phyloP scores from a whole-genome alignment of 2,797 vertebrate genomes.

The Anguilla megastoma region DNA sequence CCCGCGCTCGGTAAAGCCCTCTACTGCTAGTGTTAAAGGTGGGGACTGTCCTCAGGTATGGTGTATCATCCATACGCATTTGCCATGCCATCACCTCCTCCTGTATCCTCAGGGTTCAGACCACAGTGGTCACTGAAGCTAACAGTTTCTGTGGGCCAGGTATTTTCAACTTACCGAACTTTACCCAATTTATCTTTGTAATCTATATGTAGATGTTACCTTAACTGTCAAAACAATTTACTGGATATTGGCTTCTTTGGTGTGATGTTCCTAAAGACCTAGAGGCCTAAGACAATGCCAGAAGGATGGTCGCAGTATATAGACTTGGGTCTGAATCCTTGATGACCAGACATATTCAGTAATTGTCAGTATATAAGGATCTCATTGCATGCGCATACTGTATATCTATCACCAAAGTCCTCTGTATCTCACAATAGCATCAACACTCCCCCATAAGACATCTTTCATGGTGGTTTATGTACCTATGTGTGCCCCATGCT shows the following conservation, averaged over 20 bases:
- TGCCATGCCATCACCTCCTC: conserved; percentile 24
- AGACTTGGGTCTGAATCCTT: conserved; percentile 9
- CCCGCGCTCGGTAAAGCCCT: conserved; percentile 71
- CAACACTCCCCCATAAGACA: conserved; percentile 6
- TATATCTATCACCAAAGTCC: conserved; percentile 16
- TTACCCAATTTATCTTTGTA: not conserved
- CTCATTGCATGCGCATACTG: conserved; percentile 29
- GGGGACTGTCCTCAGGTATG: conserved; percentile 78
- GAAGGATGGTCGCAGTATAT: not conserved
- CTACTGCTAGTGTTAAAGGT: conserved; percentile 74
- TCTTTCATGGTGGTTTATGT: conserved; percentile 19
- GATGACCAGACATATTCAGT: conserved; percentile 6
- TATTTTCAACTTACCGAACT: conserved; percentile 3
- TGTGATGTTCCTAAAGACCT: not conserved
- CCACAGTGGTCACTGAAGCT: not conserved
- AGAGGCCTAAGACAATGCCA: not conserved
- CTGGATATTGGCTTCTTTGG: conserved; percentile 6
- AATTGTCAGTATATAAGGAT: not conserved
- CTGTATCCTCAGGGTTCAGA: not conserved
- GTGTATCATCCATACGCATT: conserved; percentile 54
- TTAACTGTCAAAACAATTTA: not conserved
- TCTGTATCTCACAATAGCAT: not conserved
- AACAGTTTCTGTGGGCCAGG: not conserved
- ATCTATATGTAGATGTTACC: not conserved
- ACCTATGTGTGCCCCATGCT: not conserved